Conservation (phyloP, 2,888 invertebrate species). For the Deilephila elpenor region DNA sequence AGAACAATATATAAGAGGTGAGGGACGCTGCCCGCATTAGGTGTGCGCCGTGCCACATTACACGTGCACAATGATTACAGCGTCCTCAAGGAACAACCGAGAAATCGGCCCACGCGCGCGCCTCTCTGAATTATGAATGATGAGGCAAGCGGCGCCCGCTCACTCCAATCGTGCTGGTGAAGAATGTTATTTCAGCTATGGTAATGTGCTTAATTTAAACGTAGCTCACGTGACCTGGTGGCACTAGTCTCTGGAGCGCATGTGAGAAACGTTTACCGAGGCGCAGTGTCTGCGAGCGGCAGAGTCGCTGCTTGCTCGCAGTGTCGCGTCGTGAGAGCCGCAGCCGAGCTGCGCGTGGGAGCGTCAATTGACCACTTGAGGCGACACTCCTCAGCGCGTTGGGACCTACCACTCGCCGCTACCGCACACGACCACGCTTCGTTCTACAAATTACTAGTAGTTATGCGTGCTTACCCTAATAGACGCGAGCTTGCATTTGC, state of each 20-base stretch:
- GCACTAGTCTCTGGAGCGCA: not conserved
- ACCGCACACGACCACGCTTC: slow-evolving; percentile 23
- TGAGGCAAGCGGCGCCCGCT: slow-evolving; percentile 1
- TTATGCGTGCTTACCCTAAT: not conserved
- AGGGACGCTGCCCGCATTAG: not conserved
- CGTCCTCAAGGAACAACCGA: slow-evolving; percentile 17
- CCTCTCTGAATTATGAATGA: slow-evolving; percentile 16
- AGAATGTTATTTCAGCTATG: slow-evolving; percentile 37
- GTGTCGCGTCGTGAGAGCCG: not conserved
- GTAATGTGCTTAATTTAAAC: slow-evolving; percentile 22
- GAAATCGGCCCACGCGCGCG: slow-evolving; percentile 20
- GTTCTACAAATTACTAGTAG: not conserved
- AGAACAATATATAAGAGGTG: slow-evolving; percentile 9
- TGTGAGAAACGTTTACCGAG: not conserved
- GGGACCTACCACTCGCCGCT: slow-evolving; percentile 28
- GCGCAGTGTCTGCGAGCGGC: not conserved
- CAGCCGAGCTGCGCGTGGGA: slow-evolving; percentile 43
- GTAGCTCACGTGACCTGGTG: not conserved
- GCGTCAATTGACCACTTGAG: slow-evolving; percentile 52
- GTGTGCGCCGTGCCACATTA: not conserved
- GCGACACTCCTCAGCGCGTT: slow-evolving; percentile 26
- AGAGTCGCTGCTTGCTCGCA: not conserved
- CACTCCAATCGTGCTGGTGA: slow-evolving; percentile 4
- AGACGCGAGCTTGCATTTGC: not conserved
- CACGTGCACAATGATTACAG: slow-evolving; percentile 13